These are phyloP conservation scores for Asbolus verrucosus DNA, from an alignment of 1,140 invertebrate genomes.

Conservation along the genomic window DNA sequence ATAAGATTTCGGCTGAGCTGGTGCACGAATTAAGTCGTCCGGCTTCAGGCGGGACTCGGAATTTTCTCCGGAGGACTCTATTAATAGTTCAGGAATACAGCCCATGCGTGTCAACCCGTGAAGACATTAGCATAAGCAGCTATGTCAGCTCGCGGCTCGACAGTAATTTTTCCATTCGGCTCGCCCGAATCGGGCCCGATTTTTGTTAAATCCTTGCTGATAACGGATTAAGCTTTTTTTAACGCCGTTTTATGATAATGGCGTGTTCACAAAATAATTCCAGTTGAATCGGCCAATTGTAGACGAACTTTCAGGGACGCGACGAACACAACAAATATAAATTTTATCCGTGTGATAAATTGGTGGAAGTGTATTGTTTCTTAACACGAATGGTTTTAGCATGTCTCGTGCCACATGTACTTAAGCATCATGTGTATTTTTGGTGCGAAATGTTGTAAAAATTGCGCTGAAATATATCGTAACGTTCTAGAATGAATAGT, in stretches of 20 bases:
- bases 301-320: conserved; percentile 17
- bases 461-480: too few species aligned
- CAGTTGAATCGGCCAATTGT: conserved; percentile 32
- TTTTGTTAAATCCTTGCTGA: conserved; percentile 17
- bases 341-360: conserved; percentile 24
- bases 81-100: too few species aligned
- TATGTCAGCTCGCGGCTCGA: neutral
- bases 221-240: conserved; percentile 20
- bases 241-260: conserved; percentile 38
- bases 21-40: too few species aligned
- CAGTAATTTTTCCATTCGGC: neutral
- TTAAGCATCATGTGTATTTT: too few species aligned
- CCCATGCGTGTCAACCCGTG: neutral
- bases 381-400: conserved; percentile 19
- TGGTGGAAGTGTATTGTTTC: conserved; percentile 3
- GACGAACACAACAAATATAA: conserved; percentile 19
- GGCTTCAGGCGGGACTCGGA: neutral
- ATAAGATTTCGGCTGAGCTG: neutral
- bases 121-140: conserved; percentile 22
- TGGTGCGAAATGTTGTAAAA: too few species aligned
- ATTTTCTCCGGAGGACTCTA: neutral
- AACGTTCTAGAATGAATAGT: too few species aligned
- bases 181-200: neutral
- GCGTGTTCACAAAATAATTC: conserved; percentile 29
- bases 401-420: too few species aligned